Conservation (phyloP, 2,797 vertebrate species). For the Bucorvus abyssinicus region DNA sequence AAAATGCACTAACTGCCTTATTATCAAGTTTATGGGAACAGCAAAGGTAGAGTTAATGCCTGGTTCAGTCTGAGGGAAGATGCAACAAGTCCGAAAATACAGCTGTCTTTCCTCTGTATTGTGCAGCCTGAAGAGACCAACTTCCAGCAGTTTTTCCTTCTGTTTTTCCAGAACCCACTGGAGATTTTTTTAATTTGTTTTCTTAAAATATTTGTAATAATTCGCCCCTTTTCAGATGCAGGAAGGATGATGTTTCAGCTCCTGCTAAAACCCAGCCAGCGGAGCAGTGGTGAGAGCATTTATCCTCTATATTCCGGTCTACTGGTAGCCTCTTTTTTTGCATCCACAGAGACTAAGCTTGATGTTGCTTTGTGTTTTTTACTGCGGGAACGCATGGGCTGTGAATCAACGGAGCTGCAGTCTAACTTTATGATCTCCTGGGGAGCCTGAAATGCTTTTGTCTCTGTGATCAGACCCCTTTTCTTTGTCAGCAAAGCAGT, state of each 20-base stretch:
- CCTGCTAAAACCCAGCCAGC: background rate
- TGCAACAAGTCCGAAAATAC: background rate
- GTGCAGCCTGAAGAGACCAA: background rate
- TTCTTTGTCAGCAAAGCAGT: background rate
- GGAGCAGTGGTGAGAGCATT: background rate
- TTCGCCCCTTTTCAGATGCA: background rate
- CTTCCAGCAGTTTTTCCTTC: background rate
- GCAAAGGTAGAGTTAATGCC: background rate
- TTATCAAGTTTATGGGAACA: background rate
- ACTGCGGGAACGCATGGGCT: background rate
- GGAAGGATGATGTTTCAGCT: background rate
- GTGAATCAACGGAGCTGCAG: background rate
- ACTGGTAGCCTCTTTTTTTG: background rate
- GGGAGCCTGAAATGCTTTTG: constrained; percentile 46
- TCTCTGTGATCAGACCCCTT: constrained; percentile 21
- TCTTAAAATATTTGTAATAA: constrained; percentile 5
- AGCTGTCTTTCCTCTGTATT: background rate
- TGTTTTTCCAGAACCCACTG: background rate
- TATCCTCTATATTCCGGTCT: background rate
- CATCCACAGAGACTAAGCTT: background rate
- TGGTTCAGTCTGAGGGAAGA: background rate
- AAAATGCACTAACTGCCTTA: accelerated
- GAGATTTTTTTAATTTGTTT: constrained; percentile 13
- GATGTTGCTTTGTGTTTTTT: constrained; percentile 9
- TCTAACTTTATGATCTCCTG: constrained; percentile 9